phyloP scores from a whole-genome alignment of 2,113 vertebrate species.

The Dendrocopos noguchii region DNA sequence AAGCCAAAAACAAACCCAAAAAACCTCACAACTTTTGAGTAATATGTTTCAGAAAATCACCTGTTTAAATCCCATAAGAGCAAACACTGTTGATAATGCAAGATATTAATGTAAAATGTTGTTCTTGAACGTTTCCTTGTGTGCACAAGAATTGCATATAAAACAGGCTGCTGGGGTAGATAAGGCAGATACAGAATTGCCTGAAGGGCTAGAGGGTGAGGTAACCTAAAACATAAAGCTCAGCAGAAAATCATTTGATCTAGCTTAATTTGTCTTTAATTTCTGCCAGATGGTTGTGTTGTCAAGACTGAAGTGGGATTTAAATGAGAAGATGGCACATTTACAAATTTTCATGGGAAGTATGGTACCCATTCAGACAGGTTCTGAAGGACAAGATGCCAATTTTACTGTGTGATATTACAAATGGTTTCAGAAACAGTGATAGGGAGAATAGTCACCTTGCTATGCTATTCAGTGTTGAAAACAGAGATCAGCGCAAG shows the following conservation, averaged over 20 bases:
- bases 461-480: neutral
- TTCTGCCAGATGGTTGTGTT: neutral
- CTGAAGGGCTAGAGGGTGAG: neutral
- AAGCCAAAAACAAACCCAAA: fast-evolving
- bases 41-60: neutral
- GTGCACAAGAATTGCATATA: neutral
- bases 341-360: neutral
- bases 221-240: neutral
- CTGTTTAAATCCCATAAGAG: neutral
- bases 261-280: neutral
- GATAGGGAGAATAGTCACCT: neutral
- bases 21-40: fast-evolving
- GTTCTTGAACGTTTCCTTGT: neutral
- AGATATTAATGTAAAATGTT: neutral
- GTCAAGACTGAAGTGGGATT: neutral
- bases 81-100: neutral
- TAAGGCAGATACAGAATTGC: neutral
- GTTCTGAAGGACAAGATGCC: neutral
- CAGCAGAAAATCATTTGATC: neutral
- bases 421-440: neutral
- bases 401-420: neutral
- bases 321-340: neutral
- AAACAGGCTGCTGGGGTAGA: neutral
- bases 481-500: neutral
- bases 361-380: neutral